Percentiles rank a stretch among this genome's conserved stretches.
These are phyloP conservation scores for Eulimnadia texana DNA, from an alignment of 1,140 invertebrate species.

Conservation along the genomic window DNA sequence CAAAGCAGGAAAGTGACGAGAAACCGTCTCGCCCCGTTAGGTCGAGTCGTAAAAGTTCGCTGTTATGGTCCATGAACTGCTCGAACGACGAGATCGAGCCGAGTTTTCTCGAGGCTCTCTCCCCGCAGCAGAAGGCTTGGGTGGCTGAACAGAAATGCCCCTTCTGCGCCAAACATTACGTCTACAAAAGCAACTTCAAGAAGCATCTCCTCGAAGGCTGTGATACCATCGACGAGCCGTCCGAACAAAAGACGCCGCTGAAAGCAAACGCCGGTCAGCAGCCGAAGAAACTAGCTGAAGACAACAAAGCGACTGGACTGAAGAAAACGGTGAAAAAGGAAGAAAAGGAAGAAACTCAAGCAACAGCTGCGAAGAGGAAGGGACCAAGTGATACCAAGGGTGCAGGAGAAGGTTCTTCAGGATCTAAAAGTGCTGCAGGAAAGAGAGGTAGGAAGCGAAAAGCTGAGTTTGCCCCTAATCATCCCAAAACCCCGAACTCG, in stretches of 20 bases:
- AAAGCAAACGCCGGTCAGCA: background rate
- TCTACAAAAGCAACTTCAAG: constrained; percentile 14
- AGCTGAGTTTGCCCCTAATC: too few relatives aligned
- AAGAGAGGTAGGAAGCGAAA: too few relatives aligned
- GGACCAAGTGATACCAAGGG: too few relatives aligned
- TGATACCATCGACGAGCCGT: background rate
- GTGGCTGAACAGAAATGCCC: constrained; percentile 13
- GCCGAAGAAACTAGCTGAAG: background rate
- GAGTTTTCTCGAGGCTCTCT: constrained; percentile 13
- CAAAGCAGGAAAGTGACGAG: background rate
- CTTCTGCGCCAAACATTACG: constrained; percentile 14
- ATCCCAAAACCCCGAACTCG: too few relatives aligned
- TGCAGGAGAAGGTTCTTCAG: too few relatives aligned
- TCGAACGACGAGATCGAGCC: constrained; percentile 9
- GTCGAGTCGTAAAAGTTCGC: constrained; percentile 1
- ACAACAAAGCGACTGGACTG: background rate
- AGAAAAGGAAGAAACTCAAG: background rate
- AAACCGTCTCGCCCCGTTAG: background rate
- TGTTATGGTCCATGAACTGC: background rate
- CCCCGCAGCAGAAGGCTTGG: constrained; percentile 2
- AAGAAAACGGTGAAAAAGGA: background rate
- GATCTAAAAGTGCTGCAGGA: too few relatives aligned
- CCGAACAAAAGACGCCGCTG: background rate
- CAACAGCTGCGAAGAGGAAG: background rate
- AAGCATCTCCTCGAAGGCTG: constrained; percentile 14